Evolutionary conservation across 92 coral and sea anemone genomes (phyloP).

Genomic region (Phenganax subtilis): DNA sequence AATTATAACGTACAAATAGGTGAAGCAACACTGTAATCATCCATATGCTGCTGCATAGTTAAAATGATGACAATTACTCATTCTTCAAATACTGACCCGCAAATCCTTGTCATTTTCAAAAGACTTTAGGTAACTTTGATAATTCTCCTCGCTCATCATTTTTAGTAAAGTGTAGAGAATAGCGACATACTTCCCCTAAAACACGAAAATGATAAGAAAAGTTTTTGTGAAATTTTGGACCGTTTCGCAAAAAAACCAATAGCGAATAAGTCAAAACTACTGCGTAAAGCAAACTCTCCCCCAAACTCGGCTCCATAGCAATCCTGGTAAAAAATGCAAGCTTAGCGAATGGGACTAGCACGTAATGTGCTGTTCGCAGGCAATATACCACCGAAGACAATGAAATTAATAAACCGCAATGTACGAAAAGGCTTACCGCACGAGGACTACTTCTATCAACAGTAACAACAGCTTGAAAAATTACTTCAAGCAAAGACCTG

Average conservation of each 20-base stretch:
- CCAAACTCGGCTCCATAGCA: too few relatives aligned
- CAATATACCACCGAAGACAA: neutral
- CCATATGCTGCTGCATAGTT: neutral
- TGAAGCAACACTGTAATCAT: too few relatives aligned
- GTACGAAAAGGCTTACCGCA: slow-evolving; percentile 64
- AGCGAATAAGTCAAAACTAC: neutral
- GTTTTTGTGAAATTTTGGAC: neutral
- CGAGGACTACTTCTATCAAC: slow-evolving; percentile 81
- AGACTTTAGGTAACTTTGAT: slow-evolving; percentile 68
- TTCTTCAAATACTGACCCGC: slow-evolving; percentile 5
- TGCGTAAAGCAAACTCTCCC: too few relatives aligned
- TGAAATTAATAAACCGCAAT: neutral
- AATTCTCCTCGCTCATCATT: slow-evolving; percentile 88
- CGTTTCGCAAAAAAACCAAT: neutral
- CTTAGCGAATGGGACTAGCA: too few relatives aligned
- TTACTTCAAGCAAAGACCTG: slow-evolving; percentile 67
- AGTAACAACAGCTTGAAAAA: slow-evolving; percentile 81
- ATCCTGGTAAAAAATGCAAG: neutral
- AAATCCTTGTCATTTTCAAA: slow-evolving; percentile 63
- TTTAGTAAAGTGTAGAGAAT: slow-evolving; percentile 67
- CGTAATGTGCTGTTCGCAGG: neutral
- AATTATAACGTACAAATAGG: too few relatives aligned
- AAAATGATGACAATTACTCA: neutral
- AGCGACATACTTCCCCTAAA: slow-evolving; percentile 78
- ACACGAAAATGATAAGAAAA: neutral